phyloP scores from a whole-genome alignment of 2,113 vertebrate genomes.

The Cinclus mexicanus region DNA sequence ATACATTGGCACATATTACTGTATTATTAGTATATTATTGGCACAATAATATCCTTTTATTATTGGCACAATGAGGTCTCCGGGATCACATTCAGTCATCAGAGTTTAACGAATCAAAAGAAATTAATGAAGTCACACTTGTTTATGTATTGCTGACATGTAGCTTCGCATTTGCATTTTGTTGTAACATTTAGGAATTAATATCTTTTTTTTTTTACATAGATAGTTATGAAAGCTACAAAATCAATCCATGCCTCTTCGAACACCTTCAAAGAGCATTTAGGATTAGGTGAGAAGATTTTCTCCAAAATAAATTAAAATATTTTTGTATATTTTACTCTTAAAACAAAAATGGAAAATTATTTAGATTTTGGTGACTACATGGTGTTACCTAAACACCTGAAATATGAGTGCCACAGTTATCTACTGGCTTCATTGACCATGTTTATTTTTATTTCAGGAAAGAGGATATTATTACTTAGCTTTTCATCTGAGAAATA shows the following conservation, averaged over 20 bases:
- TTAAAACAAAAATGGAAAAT: background rate
- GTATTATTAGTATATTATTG: too few species aligned
- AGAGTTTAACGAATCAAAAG: background rate
- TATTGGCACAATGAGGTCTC: background rate
- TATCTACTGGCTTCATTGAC: background rate
- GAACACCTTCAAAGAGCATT: background rate
- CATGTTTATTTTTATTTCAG: background rate
- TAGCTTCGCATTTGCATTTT: background rate
- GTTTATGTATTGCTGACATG: background rate
- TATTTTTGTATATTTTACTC: background rate
- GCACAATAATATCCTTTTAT: too few species aligned
- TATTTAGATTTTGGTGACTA: background rate
- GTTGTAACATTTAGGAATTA: background rate
- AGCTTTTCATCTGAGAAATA: background rate
- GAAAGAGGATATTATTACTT: background rate
- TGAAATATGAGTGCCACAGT: background rate
- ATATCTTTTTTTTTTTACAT: background rate
- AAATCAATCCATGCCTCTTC: background rate
- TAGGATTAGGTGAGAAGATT: background rate
- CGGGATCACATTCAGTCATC: background rate
- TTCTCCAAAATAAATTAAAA: background rate
- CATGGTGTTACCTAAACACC: background rate
- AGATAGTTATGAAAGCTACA: background rate
- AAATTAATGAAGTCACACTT: background rate
- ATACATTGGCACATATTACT: too few species aligned